Percentiles rank a stretch among this genome's conserved stretches.
Evolutionary conservation across 2,797 vertebrate species (phyloP).

Genomic region (Cheirogaleus major): DNA sequence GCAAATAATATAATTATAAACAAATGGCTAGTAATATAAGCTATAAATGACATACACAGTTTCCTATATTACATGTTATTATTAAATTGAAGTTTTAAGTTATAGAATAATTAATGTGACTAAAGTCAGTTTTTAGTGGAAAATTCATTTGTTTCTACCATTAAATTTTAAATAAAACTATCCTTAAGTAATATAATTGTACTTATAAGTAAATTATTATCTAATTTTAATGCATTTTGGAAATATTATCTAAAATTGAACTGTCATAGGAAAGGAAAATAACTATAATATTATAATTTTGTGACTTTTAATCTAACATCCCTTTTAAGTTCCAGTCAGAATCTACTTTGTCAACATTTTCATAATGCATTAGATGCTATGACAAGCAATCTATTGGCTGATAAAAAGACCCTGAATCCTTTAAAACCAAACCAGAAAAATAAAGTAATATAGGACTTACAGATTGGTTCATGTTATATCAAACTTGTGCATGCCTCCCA

Average conservation of each 20-base stretch:
- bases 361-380: not conserved
- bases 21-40: not conserved
- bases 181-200: not conserved
- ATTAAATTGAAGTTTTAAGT: not conserved
- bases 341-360: not conserved
- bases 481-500: not conserved
- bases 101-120: not conserved
- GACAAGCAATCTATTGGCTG: not conserved
- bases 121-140: not conserved
- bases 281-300: not conserved
- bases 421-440: not conserved
- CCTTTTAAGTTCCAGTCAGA: not conserved
- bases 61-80: not conserved
- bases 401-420: not conserved
- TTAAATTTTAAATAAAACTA: not conserved
- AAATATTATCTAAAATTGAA: not conserved
- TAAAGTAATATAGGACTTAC: not conserved
- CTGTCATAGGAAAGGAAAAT: not conserved
- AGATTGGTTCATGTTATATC: not conserved
- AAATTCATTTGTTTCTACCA: not conserved
- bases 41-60: not conserved
- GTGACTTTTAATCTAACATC: not conserved
- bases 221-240: conserved; percentile 13
- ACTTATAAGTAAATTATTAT: not conserved
- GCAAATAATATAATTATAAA: not conserved